Evolutionary conservation across 2,797 vertebrate species (phyloP), one percentile per base, ranked within the genome.

Genomic region (Pantherophis alleghaniensis): DNA sequence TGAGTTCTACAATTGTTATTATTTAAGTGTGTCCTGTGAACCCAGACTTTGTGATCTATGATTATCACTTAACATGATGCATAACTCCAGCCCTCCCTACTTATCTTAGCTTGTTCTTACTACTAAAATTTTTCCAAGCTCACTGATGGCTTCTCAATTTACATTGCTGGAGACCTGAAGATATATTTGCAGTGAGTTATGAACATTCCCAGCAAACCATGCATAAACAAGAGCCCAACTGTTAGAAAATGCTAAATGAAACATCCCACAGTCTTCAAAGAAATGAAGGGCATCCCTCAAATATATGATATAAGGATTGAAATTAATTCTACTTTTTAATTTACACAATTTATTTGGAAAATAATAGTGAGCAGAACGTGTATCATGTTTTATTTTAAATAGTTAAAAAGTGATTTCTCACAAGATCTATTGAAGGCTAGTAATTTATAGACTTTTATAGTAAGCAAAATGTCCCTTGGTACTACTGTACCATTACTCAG

Each of bases 401-500:
- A 56, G 5, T 87, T 51, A n/a, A 89, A 10, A 66, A 91, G 24
- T 63, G 42, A 56, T 61, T 88, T 61, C 51, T 87, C 66, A 37
- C 61, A 93, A 94, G 26, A 53, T 51, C 92, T 93, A 51, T 55
- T 88, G 13, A 91, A 87, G 79, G 61, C 83, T 69, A 87, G 56
- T 63, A 57, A 53, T 83, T 11, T 83, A 83, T 47, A 47, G 37
- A 83, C 0, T 11, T 83, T 47, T 83, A 47, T 24, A 24, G 20
- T 47, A 24, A 83, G 74, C 20, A 83, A 83, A 83, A 92, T 66
- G 26, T 74, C 4, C 55, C 47, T 22, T 42, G 74, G 86, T 14
- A 51, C 90, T 92, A 93, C 90, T 90, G 66, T 59, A 93, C n/a
- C 74, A 16, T 93, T 91, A 57, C 16, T 89, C 24, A 57, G 59